phyloP scores from a whole-genome alignment of 2,113 vertebrate species.

The Ploceus nigricollis region DNA sequence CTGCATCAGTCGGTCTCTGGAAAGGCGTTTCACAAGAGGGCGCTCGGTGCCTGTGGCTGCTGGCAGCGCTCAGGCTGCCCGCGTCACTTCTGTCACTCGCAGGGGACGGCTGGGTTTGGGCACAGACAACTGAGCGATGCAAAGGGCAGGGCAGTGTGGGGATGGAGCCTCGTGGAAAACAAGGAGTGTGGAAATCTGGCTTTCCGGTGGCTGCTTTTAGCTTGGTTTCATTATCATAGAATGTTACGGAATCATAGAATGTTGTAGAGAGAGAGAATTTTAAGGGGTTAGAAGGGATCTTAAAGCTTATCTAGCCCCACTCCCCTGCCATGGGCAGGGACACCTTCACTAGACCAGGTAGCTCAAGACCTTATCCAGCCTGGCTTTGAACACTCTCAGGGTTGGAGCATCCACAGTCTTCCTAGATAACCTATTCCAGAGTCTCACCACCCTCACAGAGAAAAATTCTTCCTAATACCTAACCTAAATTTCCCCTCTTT shows the following conservation, averaged over 20 bases:
- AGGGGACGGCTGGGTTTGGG: background rate
- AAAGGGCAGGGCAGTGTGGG: background rate
- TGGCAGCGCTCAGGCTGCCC: background rate
- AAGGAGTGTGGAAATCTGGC: background rate
- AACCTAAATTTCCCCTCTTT: background rate
- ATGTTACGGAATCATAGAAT: background rate
- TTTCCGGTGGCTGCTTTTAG: background rate
- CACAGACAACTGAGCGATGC: rapidly evolving
- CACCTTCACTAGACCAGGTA: background rate
- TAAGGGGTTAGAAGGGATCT: background rate
- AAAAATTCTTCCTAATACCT: background rate
- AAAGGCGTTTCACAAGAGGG: constrained; percentile 26
- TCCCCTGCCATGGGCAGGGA: too few relatives aligned
- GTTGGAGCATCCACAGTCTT: background rate
- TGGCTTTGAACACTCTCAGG: background rate
- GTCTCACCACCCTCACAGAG: background rate
- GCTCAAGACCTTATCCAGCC: background rate
- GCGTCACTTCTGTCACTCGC: background rate
- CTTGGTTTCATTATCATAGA: background rate
- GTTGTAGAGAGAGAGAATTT: background rate
- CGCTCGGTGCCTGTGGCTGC: background rate
- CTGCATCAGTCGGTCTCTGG: rapidly evolving
- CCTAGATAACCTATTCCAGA: background rate
- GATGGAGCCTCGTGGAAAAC: background rate
- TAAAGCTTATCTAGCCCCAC: background rate